phyloP scores from a whole-genome alignment of 2,797 vertebrate species.

The Lutjanus campechanus region DNA sequence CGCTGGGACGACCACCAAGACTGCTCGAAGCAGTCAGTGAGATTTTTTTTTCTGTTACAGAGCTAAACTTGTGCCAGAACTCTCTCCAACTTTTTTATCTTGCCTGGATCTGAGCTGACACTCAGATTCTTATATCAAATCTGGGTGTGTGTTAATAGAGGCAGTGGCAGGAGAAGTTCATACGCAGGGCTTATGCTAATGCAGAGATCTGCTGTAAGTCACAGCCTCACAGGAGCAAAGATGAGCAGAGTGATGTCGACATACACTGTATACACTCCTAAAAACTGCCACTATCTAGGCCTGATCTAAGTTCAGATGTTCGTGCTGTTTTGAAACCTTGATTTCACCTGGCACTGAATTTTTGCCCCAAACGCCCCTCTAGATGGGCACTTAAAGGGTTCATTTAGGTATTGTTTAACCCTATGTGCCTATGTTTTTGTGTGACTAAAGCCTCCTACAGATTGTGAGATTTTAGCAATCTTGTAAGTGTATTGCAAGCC shows the following conservation, averaged over 20 bases:
- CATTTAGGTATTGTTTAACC: too few relatives aligned
- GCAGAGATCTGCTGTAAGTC: conserved; percentile 41
- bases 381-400: too few relatives aligned
- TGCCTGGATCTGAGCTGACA: conserved; percentile 45
- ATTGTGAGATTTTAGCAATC: too few relatives aligned
- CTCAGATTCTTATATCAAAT: conserved; percentile 35
- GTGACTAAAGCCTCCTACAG: too few relatives aligned
- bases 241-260: not conserved
- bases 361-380: not conserved
- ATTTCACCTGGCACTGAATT: not conserved
- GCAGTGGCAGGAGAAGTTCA: conserved; percentile 50
- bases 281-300: not conserved
- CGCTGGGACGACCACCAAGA: not conserved
- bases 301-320: not conserved
- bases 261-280: not conserved
- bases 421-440: too few relatives aligned
- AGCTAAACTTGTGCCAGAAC: conserved; percentile 11
- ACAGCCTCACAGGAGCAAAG: conserved; percentile 12
- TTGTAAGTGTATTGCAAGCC: too few relatives aligned
- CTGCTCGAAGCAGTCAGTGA: not conserved
- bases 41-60: not conserved
- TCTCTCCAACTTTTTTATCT: conserved; percentile 40
- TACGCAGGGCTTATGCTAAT: conserved; percentile 54
- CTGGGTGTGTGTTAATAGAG: conserved; percentile 41
- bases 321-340: not conserved